phyloP scores from a whole-genome alignment of 2,113 vertebrate genomes.

The Lophochroa leadbeateri region DNA sequence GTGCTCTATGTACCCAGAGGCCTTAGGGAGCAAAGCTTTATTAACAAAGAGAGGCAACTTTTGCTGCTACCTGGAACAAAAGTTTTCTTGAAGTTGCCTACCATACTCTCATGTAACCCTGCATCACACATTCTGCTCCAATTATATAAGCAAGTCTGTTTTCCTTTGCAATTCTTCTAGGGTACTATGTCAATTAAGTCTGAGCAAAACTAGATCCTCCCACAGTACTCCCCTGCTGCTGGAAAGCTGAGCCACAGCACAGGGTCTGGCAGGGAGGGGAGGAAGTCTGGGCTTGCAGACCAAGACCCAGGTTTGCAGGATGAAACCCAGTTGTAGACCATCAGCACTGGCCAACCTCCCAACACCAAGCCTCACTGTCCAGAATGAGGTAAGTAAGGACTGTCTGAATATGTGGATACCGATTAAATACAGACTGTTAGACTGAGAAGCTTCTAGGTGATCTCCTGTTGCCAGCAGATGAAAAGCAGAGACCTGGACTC shows the following conservation, averaged over 20 bases:
- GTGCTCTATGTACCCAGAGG: background rate
- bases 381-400: background rate
- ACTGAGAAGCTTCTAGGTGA: background rate
- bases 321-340: background rate
- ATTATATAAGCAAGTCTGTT: background rate
- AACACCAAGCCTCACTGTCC: fast-evolving
- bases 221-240: background rate
- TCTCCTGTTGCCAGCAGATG: background rate
- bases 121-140: background rate
- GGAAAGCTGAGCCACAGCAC: background rate
- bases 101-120: background rate
- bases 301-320: background rate
- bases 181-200: background rate
- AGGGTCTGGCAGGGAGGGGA: background rate
- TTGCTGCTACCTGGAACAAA: background rate
- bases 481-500: background rate
- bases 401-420: background rate
- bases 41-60: background rate
- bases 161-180: background rate
- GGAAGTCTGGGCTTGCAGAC: background rate
- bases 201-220: background rate
- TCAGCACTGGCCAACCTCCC: background rate
- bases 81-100: background rate
- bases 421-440: background rate
- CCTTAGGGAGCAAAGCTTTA: background rate